A percentile compares a stretch with the other conserved stretches of the same genome.
phyloP scores from a whole-genome alignment of 1,140 invertebrate genomes.

The Aphidius ervi region DNA sequence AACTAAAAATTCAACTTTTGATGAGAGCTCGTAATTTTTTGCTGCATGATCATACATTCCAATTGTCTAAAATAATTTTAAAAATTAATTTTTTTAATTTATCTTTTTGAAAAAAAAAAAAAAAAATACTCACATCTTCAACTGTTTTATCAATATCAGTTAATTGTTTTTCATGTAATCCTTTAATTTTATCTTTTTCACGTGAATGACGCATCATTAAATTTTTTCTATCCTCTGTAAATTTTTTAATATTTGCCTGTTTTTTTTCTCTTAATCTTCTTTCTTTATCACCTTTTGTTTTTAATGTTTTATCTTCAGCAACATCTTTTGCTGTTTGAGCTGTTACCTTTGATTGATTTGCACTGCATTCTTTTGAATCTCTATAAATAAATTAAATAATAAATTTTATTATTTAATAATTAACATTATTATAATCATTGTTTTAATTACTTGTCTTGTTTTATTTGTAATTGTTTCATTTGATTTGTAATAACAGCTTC shows the following conservation, averaged over 20 bases:
- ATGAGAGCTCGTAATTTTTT: slow-evolving; percentile 1
- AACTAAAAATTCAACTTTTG: slow-evolving; percentile 5
- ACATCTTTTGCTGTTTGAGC: slow-evolving; percentile 97
- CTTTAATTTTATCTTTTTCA: slow-evolving; percentile 90
- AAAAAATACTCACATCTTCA: slow-evolving; percentile 42
- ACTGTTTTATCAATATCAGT: slow-evolving; percentile 84
- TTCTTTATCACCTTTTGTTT: slow-evolving; percentile 97
- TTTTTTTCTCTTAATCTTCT: slow-evolving; percentile 90
- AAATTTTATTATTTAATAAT: background rate
- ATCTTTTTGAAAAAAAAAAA: no score
- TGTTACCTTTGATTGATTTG: slow-evolving; percentile 90
- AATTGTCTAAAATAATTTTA: slow-evolving; percentile 42
- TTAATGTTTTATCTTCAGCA: slow-evolving; percentile 92
- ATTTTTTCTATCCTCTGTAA: slow-evolving; percentile 94
- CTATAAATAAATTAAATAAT: slow-evolving; percentile 50
- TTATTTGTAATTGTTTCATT: slow-evolving; percentile 85
- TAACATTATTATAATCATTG: background rate
- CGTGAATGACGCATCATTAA: slow-evolving; percentile 84
- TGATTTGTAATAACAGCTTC: slow-evolving; percentile 83
- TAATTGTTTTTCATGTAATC: slow-evolving; percentile 86
- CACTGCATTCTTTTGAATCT: slow-evolving; percentile 95
- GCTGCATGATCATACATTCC: slow-evolving; percentile 4
- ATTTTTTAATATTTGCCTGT: slow-evolving; percentile 98
- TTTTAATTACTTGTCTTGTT: slow-evolving; percentile 74
- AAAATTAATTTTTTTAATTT: no score